Evolutionary conservation across 2,113 vertebrate species (phyloP).

Genomic region (Boulengeromyrus knoepffleri): DNA sequence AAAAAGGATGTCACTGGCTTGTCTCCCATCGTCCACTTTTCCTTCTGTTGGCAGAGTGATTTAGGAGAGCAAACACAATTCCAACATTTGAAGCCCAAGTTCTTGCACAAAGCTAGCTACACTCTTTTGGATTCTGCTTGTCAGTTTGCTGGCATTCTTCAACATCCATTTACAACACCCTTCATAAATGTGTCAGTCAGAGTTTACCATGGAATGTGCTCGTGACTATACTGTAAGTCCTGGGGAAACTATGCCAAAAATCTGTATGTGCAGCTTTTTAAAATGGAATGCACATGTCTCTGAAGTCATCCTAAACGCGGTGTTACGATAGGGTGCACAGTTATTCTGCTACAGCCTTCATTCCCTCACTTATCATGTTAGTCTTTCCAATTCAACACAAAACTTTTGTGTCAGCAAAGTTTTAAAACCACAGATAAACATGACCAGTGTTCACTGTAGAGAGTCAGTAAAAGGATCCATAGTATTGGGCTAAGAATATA

Average conservation of each 20-base stretch:
- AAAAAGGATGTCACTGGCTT: neutral
- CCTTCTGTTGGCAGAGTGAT: neutral
- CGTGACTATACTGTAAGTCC: neutral
- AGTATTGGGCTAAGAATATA: neutral
- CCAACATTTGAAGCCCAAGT: neutral
- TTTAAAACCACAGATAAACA: slow-evolving; percentile 9
- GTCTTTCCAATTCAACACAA: neutral
- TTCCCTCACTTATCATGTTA: neutral
- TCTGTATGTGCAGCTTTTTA: neutral
- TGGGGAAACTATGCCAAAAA: neutral
- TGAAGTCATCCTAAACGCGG: neutral
- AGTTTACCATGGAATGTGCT: neutral
- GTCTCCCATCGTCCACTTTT: neutral
- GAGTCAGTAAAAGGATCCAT: neutral
- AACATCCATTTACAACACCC: neutral
- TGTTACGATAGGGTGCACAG: neutral
- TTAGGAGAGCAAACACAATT: neutral
- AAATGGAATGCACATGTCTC: neutral
- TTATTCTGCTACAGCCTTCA: neutral
- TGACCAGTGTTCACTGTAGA: neutral
- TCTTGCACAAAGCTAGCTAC: neutral
- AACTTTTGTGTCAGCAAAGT: neutral
- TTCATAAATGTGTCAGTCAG: neutral
- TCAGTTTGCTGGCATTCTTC: neutral
- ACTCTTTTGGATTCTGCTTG: neutral